These are phyloP conservation scores for Girardinus metallicus DNA, from an alignment of 2,797 vertebrate species.

Conservation along the genomic window DNA sequence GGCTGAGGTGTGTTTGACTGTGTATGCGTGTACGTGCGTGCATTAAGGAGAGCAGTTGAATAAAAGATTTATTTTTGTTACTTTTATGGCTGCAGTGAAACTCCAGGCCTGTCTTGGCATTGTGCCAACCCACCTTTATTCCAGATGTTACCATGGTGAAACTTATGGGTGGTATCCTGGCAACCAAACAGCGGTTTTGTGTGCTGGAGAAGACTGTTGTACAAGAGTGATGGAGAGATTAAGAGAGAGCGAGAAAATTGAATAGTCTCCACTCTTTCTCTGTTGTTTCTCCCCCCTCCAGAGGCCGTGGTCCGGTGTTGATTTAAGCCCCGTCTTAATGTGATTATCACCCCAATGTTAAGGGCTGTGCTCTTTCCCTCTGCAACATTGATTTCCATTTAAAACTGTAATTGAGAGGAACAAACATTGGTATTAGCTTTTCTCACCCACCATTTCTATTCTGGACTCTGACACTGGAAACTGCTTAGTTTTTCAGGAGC, in stretches of 20 bases:
- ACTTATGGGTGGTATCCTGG: conserved; percentile 82
- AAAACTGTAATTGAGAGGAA: conserved; percentile 84
- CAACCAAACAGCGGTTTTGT: conserved; percentile 80
- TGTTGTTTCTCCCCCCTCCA: conserved; percentile 77
- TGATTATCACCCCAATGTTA: conserved; percentile 77
- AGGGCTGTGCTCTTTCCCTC: conserved; percentile 75
- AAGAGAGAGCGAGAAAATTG: conserved; percentile 70
- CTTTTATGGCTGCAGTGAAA: conserved; percentile 82
- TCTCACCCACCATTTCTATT: conserved; percentile 58
- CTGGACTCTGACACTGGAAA: conserved; percentile 51
- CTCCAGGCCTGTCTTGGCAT: conserved; percentile 81
- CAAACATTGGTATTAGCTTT: conserved; percentile 82
- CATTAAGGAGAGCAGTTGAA: conserved; percentile 66
- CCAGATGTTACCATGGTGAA: conserved; percentile 88
- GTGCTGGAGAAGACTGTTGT: conserved; percentile 68
- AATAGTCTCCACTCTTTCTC: conserved; percentile 68
- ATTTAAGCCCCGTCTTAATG: conserved; percentile 81
- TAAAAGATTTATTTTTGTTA: conserved; percentile 81
- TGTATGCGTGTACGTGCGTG: background rate
- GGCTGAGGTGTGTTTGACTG: conserved; percentile 38
- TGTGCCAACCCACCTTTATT: conserved; percentile 85
- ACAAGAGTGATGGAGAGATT: conserved; percentile 72
- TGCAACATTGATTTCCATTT: conserved; percentile 86
- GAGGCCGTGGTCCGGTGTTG: conserved; percentile 78
- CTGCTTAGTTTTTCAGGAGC: conserved; percentile 48